These are phyloP conservation scores for Gymnarchus niloticus DNA, from an alignment of 2,113 vertebrate genomes.

Conservation along the genomic window DNA sequence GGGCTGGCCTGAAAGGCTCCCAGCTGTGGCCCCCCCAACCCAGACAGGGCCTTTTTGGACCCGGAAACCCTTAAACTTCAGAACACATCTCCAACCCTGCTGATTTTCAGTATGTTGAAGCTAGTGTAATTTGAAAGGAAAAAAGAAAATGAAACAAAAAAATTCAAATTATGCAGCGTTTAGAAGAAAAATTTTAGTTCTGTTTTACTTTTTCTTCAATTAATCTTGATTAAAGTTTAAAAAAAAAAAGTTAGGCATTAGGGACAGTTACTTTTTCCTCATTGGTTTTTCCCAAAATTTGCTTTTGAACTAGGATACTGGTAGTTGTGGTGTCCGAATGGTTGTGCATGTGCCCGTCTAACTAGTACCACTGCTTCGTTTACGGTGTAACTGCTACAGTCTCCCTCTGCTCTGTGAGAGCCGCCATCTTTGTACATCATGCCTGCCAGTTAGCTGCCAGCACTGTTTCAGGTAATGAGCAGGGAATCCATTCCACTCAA, in stretches of 20 bases:
- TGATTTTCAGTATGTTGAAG: constrained; percentile 51
- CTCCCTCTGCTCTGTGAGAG: constrained; percentile 58
- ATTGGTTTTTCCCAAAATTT: constrained; percentile 66
- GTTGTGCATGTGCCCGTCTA: constrained; percentile 88
- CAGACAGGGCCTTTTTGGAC: constrained; percentile 44
- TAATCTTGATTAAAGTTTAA: constrained; percentile 72
- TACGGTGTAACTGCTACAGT: constrained; percentile 64
- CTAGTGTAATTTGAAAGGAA: constrained; percentile 48
- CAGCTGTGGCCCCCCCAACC: constrained; percentile 19
- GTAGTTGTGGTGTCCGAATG: constrained; percentile 81
- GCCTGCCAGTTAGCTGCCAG: constrained; percentile 57
- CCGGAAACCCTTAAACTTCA: constrained; percentile 66
- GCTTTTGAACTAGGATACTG: constrained; percentile 76
- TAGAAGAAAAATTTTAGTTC: constrained; percentile 71
- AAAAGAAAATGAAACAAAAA: constrained; percentile 25
- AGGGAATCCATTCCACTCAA: constrained; percentile 57
- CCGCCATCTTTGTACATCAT: constrained; percentile 56
- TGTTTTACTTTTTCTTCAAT: constrained; percentile 77
- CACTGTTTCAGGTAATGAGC: constrained; percentile 56
- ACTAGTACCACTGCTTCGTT: constrained; percentile 72
- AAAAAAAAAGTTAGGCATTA: constrained; percentile 71
- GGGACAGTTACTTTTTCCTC: constrained; percentile 56
- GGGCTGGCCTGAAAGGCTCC: constrained; percentile 57
- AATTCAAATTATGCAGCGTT: constrained; percentile 67
- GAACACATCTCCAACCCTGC: constrained; percentile 68